Evolutionary conservation across 2,797 vertebrate genomes (phyloP), one percentile per base, ranked within the genome.

Genomic region (Alosa sapidissima): DNA sequence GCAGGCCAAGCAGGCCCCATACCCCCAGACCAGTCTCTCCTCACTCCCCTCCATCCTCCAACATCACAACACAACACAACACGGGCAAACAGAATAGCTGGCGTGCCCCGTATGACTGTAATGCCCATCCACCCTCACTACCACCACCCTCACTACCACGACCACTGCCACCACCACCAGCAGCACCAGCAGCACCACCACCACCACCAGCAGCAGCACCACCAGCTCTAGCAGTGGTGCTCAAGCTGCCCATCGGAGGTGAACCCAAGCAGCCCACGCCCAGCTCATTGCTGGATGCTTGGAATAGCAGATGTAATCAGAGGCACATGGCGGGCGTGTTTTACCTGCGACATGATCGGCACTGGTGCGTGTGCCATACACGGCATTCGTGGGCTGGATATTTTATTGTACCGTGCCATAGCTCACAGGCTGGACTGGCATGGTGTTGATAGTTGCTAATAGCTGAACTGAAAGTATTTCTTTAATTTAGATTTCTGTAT

Each of bases 301-400:
- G 7, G 16, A 45, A 78, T 78, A 78, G 72, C 72, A 47, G 72
- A 78, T 21, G 72, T 78, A 78, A 78, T 78, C 36, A 47, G 72
- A 78, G 16, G 72, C 72, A 21, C 14, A 78, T 78, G 5, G 41
- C 72, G 41, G 41, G 72, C 72, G 41, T 78, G 72, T 47, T 78
- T 78, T 47, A 78, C 72, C 72, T 78, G 72, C 72, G 72, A 47
- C 72, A 78, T 78, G 72, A 78, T 41, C 7, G 19, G 36, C 4
- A 13, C 6, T 19, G 19, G 16, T 4, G 36, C 36, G 72, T 45
- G 65, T 45, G 16, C 36, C 68, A 41, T 45, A 36, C 68, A 45
- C 36, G 13, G 33, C 33, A 75, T 75, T 41, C 33, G 33, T 45
- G 14, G 16, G 3, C 72, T 47, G 72, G 36, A 33, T 16, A 5